Evolutionary conservation across 2,797 vertebrate species (phyloP), one percentile per base, ranked within the genome.

Genomic region (Podarcis lilfordi): DNA sequence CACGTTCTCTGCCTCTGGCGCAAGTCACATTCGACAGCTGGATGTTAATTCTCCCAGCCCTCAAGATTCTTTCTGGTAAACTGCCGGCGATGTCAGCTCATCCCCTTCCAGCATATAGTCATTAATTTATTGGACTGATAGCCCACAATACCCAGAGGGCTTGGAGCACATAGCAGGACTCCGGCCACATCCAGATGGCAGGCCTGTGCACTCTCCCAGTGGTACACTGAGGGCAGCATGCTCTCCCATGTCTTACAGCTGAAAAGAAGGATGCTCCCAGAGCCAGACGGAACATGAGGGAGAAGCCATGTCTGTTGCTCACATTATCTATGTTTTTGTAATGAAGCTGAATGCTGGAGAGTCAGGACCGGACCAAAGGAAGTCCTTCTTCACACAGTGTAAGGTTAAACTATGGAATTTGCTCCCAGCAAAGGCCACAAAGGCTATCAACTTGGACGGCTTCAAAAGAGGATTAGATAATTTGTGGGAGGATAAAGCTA

Each of bases 1-100:
- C 19, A 11, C 85, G 84, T 89, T 55, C 72, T n/a, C 64, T 5
- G 81, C 79, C 45, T 88, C 79, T 17, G 29, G 27, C 84, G 80
- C 21, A 72, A 29, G 8, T 32, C 9, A 27, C 15, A 2, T n/a
- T 80, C 13, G 77, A 25, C 85, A 89, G 11, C 2, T 3, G 21
- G 71, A 82, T 72, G 27, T 37, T 23, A 21, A 72, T 61, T 61
- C 13, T 80, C 79, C 50, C 7, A 0, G 23, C 5, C 15, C 55
- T 80, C 75, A n/a, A 84, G 29, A 71, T 3, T 68, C 80, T 77
- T 69, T 61, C 40, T 45, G 59, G 25, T 50, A 40, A 3, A n/a
- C 0, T 1, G 27, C 83, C 88, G 74, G 1, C 29, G 82, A 55
- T 0, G 8, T 1, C 17, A 72, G 69, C 69, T 21, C 77, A 84